A percentile compares a stretch with the other conserved stretches of the same genome.
Evolutionary conservation across 2,113 vertebrate species (phyloP).

Genomic region (Epinephelus lanceolatus): DNA sequence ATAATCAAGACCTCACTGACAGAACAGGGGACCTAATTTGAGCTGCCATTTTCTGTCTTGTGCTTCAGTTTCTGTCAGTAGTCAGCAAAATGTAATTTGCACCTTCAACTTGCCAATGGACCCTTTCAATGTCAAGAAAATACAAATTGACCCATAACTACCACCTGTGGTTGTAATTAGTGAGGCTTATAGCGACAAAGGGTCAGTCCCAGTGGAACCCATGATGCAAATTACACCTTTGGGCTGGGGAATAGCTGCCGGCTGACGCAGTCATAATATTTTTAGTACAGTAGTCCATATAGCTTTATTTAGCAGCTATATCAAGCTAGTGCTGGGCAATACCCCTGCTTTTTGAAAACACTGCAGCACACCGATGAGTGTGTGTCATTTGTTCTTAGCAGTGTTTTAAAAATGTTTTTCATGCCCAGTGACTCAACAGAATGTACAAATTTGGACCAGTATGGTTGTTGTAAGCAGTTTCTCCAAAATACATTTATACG

Average conservation of each 20-base stretch:
- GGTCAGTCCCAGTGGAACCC: conserved; percentile 38
- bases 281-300: conserved; percentile 19
- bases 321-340: conserved; percentile 75
- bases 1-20: conserved; percentile 17
- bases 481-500: conserved; percentile 30
- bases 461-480: conserved; percentile 24
- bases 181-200: conserved; percentile 43
- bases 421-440: conserved; percentile 24
- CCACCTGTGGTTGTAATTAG: conserved; percentile 63
- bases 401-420: not conserved
- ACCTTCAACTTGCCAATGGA: conserved; percentile 56
- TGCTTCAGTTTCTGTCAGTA: conserved; percentile 42
- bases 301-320: conserved; percentile 42
- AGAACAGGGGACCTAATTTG: conserved; percentile 37
- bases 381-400: not conserved
- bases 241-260: conserved; percentile 30
- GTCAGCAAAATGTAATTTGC: conserved; percentile 63
- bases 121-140: conserved; percentile 56
- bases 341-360: conserved; percentile 2
- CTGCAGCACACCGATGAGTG: not conserved
- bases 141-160: conserved; percentile 47
- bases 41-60: conserved; percentile 32
- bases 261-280: conserved; percentile 20
- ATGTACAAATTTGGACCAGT: conserved; percentile 32
- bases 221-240: conserved; percentile 65